Conservation (phyloP, 2,797 vertebrate species). For the Gymnodraco acuticeps region DNA sequence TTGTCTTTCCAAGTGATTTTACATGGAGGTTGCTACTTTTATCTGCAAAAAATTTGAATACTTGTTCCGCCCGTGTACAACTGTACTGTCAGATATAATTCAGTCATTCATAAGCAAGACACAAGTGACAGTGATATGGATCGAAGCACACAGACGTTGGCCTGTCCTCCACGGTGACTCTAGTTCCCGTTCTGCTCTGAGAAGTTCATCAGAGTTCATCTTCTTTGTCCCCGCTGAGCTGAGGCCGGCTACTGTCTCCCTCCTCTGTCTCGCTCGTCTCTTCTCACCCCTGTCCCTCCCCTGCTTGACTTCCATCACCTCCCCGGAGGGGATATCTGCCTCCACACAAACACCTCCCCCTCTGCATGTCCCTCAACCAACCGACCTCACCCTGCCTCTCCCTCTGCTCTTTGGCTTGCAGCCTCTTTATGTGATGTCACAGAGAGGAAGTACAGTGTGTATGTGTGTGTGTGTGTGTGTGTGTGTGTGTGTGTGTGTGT, state of each 20-base stretch:
- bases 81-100: background rate
- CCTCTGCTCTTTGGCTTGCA: conserved; percentile 56
- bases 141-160: conserved; percentile 30
- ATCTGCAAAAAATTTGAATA: background rate
- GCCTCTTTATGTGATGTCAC: conserved; percentile 68
- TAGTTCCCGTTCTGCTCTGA: conserved; percentile 35
- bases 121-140: conserved; percentile 27
- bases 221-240: conserved; percentile 60
- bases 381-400: conserved; percentile 55
- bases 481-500: no score
- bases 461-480: conserved; percentile 25
- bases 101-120: conserved; percentile 9
- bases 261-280: conserved; percentile 60
- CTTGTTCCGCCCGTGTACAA: background rate
- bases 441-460: conserved; percentile 57
- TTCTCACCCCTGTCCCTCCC: conserved; percentile 57
- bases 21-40: background rate
- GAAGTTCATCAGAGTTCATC: conserved; percentile 75
- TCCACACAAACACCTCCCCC: conserved; percentile 37
- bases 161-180: conserved; percentile 49
- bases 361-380: conserved; percentile 48
- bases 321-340: conserved; percentile 56
- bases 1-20: background rate
- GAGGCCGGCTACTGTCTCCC: conserved; percentile 61
- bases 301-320: conserved; percentile 56